Evolutionary conservation across 2,888 invertebrate genomes (phyloP), one percentile per base, ranked within the genome.

Genomic region (Mongoloraphidia duomilia): DNA sequence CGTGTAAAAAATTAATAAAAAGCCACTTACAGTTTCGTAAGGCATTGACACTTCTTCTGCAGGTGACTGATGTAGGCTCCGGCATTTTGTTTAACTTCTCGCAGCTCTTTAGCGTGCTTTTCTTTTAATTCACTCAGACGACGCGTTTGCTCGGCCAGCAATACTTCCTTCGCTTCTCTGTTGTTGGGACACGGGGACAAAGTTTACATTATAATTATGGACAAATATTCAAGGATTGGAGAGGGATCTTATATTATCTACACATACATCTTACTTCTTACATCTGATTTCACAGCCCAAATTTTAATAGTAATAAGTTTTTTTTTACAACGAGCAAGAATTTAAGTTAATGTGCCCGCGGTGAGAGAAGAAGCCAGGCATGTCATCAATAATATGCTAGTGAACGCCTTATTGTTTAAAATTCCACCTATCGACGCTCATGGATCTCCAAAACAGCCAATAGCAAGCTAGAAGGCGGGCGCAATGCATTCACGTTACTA

Each of bases 1-100:
- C 26, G 6, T 6, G 26, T 6, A 26, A 26, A 26, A 26, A 26
- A 26, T 26, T 1, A 26, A 26, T 1, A 26, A 26, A 11, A 36
- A 39, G 44, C 46, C 62, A 75, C 77, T 77, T 60, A 79, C 79
- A 79, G 68, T 65, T 79, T 79, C 33, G 75, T 71, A 49, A 79
- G 61, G 59, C 77, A 77, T 11, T 74, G 73, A 53, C 77, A 77
- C 55, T 78, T 78, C 49, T 75, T 71, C 26, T 74, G 75, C 52
- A 79, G 63, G 60, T 78, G 77, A 44, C 77, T 77, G 9, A 78
- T 69, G 49, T 76, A 64, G 44, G 61, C 73, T 59, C 69, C 72
- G 2, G 71, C 66, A 33, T 72, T 70, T 40, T 71, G 69, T 54
- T 76, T 74, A 41, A 65, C 60, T 50, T 71, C 67, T 54, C 69